Base-by-base conservation (phyloP, 2,113 vertebrate species). In the Varanus komodoensis region DNA sequence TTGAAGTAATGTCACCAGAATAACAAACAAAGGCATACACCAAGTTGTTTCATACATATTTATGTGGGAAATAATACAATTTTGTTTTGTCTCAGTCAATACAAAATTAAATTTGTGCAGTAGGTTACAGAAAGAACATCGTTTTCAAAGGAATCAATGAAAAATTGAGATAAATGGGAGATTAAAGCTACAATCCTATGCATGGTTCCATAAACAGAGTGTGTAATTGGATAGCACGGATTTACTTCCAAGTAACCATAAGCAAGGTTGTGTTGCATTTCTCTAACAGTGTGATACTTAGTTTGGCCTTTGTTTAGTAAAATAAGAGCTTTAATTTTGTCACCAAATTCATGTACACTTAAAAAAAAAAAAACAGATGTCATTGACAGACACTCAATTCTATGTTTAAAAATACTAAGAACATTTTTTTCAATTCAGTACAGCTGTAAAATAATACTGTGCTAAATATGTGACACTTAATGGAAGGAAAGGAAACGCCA, bases 11-110 rank as follows among this genome's bases (percentile, higher is more conserved):
- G 48, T 32, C 12, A 38, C 90, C 95, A 94, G 80, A 89, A 93
- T 89, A 93, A 48, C 91, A 95, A 93, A 89, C 89, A 87, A 93
- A 96, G 91, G 93, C 93, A 93, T 44, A 32, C 21, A 74, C 84
- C 77, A 92, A 89, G 86, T 88, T 92, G 52, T 85, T 95, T 93
- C 93, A 88, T 93, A 74, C 14, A 27, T 92, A 64, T 93, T 92
- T 79, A 82, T 77, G 74, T 84, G 0, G 50, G 67, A 93, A 96
- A 34, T 89, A 90, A 78, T 81, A 2, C 6, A 44, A 0, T 90
- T 89, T 88, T 88, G 32, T 91, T 69, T 68, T 94, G 64, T 69
- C 9, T 68, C 1, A 73, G 44, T 94, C 93, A 93, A 94, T 91
- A 89, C n/a, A 78, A 94, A 91, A 87, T 74, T 78, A 92, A 74